Base-by-base conservation (phyloP, 2,888 invertebrate genomes). In the Drosophila peninsularis region DNA sequence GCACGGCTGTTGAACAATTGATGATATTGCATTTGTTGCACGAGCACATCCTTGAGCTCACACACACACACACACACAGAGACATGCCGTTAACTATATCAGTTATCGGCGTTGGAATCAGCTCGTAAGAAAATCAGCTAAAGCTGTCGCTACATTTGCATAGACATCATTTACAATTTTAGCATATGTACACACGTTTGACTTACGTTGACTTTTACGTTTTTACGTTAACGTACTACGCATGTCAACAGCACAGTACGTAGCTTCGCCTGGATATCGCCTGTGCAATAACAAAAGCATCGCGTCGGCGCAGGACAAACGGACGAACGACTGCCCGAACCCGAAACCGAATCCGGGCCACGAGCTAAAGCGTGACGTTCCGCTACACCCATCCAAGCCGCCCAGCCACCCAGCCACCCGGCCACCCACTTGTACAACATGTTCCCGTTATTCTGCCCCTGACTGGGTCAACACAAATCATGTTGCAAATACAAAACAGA, bases 381-480 rank as follows among this genome's bases (percentile, higher is more conserved):
- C 11, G n/a, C n/a, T 10, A 5, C 13, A 1, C 4, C 17, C 32
- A 10, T 4, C 27, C 7, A 30, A 6, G 9, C 32, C 39, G 6
- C 14, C 11, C 36, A 37, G 2, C 2, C 14, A 5, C 36, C 14
- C 19, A n/a, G n/a, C n/a, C n/a, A n/a, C n/a, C n/a, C n/a, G 34
- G 34, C 24, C 21, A 3, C 7, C 32, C 58, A 44, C 34, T 34
- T 37, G 24, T 56, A 21, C 21, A 62, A 54, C 62, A 62, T 75
- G 74, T 62, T 62, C 45, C 42, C 57, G 61, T 75, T 66, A 62
- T 66, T 27, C 39, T 24, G 39, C 52, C 44, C 19, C 62, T 70
- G 76, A 76, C 78, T 76, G 76, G 76, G 76, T 70, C 78, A 76
- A 76, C 78, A 78, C 70, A 76, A 76, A 74, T 74, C 70, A 66